A percentile compares a stretch with the other conserved stretches of the same genome.
phyloP scores from a whole-genome alignment of 2,113 vertebrate genomes.

The Dicrurus megarhynchus region DNA sequence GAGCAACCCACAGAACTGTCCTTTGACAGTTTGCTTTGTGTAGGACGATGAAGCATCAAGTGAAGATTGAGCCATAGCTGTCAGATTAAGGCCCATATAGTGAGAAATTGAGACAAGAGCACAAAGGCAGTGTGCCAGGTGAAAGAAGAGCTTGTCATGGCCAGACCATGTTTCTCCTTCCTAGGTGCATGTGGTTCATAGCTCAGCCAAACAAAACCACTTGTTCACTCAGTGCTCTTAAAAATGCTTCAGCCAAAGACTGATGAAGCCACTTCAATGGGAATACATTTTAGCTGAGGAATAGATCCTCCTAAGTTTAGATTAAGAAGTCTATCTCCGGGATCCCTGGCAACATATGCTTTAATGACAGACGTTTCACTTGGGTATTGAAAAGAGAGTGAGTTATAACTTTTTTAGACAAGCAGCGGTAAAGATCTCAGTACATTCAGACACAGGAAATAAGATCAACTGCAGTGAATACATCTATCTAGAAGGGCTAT shows the following conservation, averaged over 20 bases:
- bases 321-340: not conserved
- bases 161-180: not conserved
- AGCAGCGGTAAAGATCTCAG: not conserved
- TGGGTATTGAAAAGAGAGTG: not conserved
- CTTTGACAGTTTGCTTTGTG: not conserved
- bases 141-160: not conserved
- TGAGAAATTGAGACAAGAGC: not conserved
- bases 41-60: not conserved
- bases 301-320: not conserved
- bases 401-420: not conserved
- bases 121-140: not conserved
- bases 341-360: not conserved
- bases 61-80: not conserved
- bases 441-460: not conserved
- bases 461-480: not conserved
- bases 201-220: not conserved
- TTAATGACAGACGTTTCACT: not conserved
- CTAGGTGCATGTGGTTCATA: not conserved
- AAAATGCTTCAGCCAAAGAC: not conserved
- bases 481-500: not conserved
- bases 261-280: not conserved
- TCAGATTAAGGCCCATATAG: not conserved
- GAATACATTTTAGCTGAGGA: not conserved
- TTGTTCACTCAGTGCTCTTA: not conserved
- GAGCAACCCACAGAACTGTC: not conserved